Evolutionary conservation across 2,888 invertebrate species (phyloP).

Genomic region (Epinotia brunnichana): DNA sequence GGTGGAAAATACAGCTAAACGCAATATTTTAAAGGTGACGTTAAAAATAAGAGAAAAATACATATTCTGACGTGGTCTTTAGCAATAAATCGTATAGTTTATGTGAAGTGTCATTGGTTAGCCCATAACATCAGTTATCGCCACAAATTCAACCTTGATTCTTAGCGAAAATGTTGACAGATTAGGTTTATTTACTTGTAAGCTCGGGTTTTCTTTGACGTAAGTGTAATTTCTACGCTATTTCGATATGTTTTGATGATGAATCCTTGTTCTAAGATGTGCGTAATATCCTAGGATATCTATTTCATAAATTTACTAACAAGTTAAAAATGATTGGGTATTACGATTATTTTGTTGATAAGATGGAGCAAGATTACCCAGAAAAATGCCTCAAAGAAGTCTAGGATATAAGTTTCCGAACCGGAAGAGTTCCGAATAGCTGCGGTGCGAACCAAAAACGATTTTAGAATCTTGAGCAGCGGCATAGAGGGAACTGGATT

Average conservation of each 20-base stretch:
- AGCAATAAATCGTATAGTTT: constrained; percentile 20
- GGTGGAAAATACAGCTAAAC: neutral
- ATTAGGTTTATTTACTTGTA: neutral
- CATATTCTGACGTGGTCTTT: neutral
- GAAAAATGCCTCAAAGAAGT: too few species aligned
- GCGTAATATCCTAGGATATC: too few species aligned
- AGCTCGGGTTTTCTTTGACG: neutral
- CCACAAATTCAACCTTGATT: constrained; percentile 16
- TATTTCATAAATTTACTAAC: too few species aligned
- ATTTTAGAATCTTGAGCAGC: too few species aligned
- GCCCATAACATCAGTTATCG: constrained; percentile 28
- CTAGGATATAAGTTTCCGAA: too few species aligned
- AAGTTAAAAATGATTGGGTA: too few species aligned
- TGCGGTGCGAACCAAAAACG: too few species aligned
- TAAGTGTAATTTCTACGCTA: neutral
- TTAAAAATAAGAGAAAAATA: constrained; percentile 9
- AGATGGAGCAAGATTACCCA: too few species aligned
- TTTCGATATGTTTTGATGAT: neutral
- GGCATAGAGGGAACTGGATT: too few species aligned
- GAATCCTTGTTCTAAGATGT: neutral
- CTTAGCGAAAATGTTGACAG: constrained; percentile 8
- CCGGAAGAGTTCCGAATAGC: too few species aligned
- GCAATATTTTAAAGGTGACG: constrained; percentile 7
- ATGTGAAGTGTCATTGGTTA: constrained; percentile 20
- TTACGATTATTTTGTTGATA: too few species aligned